Base-by-base conservation (phyloP, 1,140 invertebrate species). In the Scylla paramamosain region DNA sequence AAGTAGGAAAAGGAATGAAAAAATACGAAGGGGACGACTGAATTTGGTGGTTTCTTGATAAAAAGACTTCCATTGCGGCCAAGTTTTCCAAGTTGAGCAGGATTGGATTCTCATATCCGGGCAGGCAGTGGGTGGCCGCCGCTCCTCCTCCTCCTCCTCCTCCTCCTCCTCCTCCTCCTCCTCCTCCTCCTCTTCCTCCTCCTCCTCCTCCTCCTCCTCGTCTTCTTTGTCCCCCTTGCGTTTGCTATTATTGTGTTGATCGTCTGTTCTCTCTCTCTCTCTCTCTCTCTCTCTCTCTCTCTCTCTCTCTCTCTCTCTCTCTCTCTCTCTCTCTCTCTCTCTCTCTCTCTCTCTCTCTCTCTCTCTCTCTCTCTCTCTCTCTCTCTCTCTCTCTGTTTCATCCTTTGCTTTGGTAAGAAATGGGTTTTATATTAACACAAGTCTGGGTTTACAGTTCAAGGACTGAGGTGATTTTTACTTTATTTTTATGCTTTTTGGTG, bases 51-150 rank as follows among this genome's bases (percentile, higher is more conserved):
- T 84, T 88, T 94, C 48, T 94, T 31, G 45, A 46, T 86, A 94
- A 87, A 94, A 94, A 94, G 84, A 90, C 45, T n/a, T 16, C 59
- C 87, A 16, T 88, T 39, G 93, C 8, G 29, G 59, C 20, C 29
- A 88, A 94, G 59, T 88, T 94, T 94, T 59, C 84, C 48, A 94
- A 89, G 86, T 94, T 94, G 93, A 89, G 84, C 45, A 89, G 45
- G 93, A 90, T 94, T 89, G 93, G 93, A 87, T 94, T 82, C 93
- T 94, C 86, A 94, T 94, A 94, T 94, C 93, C 93, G 93, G 86
- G 52, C 52, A 45, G 93, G n/a, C 93, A 67, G 93, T 94, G 93
- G 93, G 93, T 89, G 93, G 93, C 52, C 67, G 39, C 59, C 84
- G 3, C 6, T 32, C 16, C 32, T 48, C 28, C 0, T 93, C 14